Percentiles rank a stretch among this genome's conserved stretches.
These are phyloP conservation scores for Antennarius striatus DNA, from an alignment of 2,113 vertebrate genomes.

Conservation along the genomic window DNA sequence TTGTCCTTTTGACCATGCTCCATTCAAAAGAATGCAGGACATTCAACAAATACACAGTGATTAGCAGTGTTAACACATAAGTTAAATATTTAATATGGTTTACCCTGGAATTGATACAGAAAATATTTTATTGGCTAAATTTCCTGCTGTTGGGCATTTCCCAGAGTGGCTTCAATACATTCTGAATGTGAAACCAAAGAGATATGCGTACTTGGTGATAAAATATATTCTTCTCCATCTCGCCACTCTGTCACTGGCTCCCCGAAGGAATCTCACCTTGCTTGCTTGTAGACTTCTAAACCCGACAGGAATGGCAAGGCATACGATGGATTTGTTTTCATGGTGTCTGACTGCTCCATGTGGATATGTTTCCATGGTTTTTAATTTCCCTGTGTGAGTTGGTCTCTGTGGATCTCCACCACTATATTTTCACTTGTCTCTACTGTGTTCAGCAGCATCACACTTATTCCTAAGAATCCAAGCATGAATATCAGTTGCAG, in stretches of 20 bases:
- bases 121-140: not conserved
- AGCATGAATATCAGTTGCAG: conserved; percentile 17
- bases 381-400: conserved; percentile 45
- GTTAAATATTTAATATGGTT: too few relatives aligned
- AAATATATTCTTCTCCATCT: conserved; percentile 18
- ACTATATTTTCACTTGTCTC: conserved; percentile 32
- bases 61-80: conserved; percentile 8
- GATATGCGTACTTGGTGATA: conserved; percentile 11
- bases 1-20: conserved; percentile 7
- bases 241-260: conserved; percentile 20
- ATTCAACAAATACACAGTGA: conserved; percentile 7
- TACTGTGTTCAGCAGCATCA: conserved; percentile 36
- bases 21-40: not conserved
- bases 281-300: conserved; percentile 47
- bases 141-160: not conserved
- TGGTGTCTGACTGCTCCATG: conserved; percentile 51
- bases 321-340: conserved; percentile 65
- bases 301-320: conserved; percentile 22
- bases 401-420: conserved; percentile 13
- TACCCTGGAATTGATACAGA: too few relatives aligned
- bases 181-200: conserved; percentile 2
- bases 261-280: conserved; percentile 40
- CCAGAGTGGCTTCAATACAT: not conserved
- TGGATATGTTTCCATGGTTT: conserved; percentile 71
- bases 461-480: conserved; percentile 19